Evolutionary conservation across 2,888 invertebrate species (phyloP).

Genomic region (Ophion obscuratus): DNA sequence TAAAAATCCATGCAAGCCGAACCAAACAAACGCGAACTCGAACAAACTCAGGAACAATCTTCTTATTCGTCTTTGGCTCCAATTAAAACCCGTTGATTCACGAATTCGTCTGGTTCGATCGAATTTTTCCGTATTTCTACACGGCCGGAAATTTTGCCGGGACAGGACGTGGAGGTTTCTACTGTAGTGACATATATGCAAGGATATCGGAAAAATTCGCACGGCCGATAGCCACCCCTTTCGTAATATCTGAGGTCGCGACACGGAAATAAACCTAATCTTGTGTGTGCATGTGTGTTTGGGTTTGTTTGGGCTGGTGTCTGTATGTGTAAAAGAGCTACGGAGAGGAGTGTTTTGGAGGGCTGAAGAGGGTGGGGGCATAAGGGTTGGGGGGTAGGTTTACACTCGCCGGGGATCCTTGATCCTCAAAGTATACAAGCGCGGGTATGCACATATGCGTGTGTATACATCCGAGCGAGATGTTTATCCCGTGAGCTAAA

Average conservation of each 20-base stretch:
- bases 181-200: not conserved
- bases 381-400: conserved; percentile 33
- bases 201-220: conserved; percentile 35
- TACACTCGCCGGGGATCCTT: conserved; percentile 45
- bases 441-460: conserved; percentile 6
- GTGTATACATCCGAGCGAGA: not conserved
- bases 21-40: no score
- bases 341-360: conserved; percentile 39
- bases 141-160: no score
- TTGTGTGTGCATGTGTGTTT: not conserved
- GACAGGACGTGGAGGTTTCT: not conserved
- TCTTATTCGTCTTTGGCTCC: no score
- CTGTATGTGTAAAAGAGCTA: not conserved
- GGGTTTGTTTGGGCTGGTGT: not conserved
- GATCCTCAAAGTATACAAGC: conserved; percentile 43
- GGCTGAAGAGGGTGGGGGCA: not conserved
- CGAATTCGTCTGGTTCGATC: not conserved
- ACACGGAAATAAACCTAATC: conserved; percentile 58
- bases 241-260: conserved; percentile 53
- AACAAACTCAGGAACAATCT: no score
- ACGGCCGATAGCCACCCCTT: conserved; percentile 27
- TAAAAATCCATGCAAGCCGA: no score
- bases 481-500: conserved; percentile 13
- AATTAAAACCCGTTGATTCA: no score
- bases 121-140: not conserved